Evolutionary conservation across 1,140 invertebrate genomes (phyloP), one percentile per base, ranked within the genome.

Genomic region (Magallana angulata): DNA sequence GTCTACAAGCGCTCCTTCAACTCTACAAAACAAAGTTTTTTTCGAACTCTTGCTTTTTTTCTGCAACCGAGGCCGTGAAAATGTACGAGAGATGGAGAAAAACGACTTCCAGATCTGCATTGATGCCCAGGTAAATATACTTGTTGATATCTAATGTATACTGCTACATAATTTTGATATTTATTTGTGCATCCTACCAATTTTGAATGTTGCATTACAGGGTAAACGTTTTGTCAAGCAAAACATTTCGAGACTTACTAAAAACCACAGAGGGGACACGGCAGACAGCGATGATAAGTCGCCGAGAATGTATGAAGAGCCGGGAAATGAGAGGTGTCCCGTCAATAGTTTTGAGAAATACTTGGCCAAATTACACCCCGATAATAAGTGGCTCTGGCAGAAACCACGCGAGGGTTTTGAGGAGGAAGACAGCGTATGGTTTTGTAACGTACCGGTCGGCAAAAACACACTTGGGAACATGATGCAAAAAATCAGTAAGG

Each of bases 391-490:
- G 36, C 36, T 48, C 36, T 12, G 30, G 11, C 56, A 81, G 11
- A 12, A 64, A 64, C 12, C 62, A 64, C 62, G 30, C 30, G 3
- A 81, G 12, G 24, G 11, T 5, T 36, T n/a, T 36, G 76, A 8
- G 56, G 76, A 36, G 6, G 30, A 36, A 81, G 56, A 81, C 12
- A 57, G 12, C 30, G 30, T 59, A 64, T 89, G 85, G 82, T 87
- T 85, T 89, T 85, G 62, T 12, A 87, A 89, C 58, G 64, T 59
- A 59, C 76, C 82, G 12, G 64, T 89, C 59, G 82, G 88, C 36
- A 86, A 89, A 57, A 86, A 86, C 14, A 81, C 85, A 14, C 68
- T 89, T 36, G 68, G 83, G 56, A 84, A 64, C 11, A 62, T 62
- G 14, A 89, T 87, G 85, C 48, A 83, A 58, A 48, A 48, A 4